phyloP scores from a whole-genome alignment of 2,888 invertebrate species.

The Crepidodera aurea region DNA sequence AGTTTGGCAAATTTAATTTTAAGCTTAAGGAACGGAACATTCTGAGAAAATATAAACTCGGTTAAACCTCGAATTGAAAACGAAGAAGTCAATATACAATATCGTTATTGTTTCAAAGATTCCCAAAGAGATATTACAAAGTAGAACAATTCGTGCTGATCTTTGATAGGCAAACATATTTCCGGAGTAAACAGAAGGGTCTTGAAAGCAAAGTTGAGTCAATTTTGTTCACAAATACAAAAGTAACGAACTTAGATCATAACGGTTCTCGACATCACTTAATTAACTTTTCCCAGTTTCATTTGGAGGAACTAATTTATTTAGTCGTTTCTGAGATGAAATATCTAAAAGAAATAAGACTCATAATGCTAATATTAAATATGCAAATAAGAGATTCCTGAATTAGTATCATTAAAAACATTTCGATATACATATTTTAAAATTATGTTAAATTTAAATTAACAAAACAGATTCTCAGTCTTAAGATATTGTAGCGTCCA shows the following conservation, averaged over 20 bases:
- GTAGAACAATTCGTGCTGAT: constrained; percentile 22
- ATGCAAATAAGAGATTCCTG: too few relatives aligned
- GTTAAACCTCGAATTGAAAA: constrained; percentile 7
- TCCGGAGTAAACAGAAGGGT: constrained; percentile 31
- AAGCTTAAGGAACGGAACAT: neutral
- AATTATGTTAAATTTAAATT: too few relatives aligned
- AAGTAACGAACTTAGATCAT: constrained; percentile 46
- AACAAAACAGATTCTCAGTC: too few relatives aligned
- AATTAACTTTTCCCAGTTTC: constrained; percentile 56
- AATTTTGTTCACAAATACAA: constrained; percentile 46
- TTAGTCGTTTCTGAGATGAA: constrained; percentile 52
- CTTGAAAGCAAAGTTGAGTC: constrained; percentile 43
- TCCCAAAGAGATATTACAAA: constrained; percentile 24
- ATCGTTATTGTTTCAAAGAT: constrained; percentile 4
- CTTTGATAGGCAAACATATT: constrained; percentile 39
- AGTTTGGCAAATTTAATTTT: neutral
- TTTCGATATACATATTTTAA: too few relatives aligned
- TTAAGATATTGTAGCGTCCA: too few relatives aligned
- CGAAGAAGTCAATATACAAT: constrained; percentile 9
- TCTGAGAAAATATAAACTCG: constrained; percentile 14
- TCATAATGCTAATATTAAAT: neutral
- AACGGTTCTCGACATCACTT: constrained; percentile 49
- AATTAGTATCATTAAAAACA: too few relatives aligned
- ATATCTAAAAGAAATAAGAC: constrained; percentile 37
- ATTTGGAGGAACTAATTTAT: constrained; percentile 56